A percentile compares a stretch with the other conserved stretches of the same genome.
phyloP scores from a whole-genome alignment of 2,888 invertebrate species.

The Hirtodrosophila cameraria region DNA sequence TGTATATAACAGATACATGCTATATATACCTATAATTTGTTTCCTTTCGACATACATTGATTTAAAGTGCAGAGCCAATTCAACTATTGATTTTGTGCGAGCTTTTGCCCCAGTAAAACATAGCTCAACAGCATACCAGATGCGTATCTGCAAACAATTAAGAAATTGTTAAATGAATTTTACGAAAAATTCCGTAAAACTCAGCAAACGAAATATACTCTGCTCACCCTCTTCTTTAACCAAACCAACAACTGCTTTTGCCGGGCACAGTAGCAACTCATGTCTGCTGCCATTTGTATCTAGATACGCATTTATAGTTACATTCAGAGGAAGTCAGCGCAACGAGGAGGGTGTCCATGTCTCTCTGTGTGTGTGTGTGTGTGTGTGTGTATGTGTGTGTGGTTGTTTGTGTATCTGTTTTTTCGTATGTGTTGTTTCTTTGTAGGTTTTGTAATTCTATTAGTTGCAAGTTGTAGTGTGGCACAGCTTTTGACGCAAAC shows the following conservation, averaged over 20 bases:
- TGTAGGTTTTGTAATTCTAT: constrained; percentile 75
- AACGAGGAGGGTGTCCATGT: constrained; percentile 24
- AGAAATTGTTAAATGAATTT: constrained; percentile 78
- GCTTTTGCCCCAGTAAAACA: constrained; percentile 18
- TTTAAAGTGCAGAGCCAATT: constrained; percentile 63
- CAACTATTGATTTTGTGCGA: constrained; percentile 52
- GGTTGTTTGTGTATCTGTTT: constrained; percentile 14
- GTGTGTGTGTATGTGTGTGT: constrained; percentile 18
- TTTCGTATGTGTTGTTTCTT: constrained; percentile 52
- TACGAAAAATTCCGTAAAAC: constrained; percentile 60
- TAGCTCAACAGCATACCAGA: constrained; percentile 42
- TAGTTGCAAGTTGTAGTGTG: constrained; percentile 70
- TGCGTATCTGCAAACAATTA: constrained; percentile 78
- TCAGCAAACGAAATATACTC: neutral
- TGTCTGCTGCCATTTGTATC: constrained; percentile 62
- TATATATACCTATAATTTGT: neutral
- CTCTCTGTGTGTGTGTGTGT: constrained; percentile 5
- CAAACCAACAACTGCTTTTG: neutral
- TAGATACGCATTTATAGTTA: constrained; percentile 63
- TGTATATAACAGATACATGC: constrained; percentile 4
- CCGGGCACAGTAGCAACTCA: constrained; percentile 37
- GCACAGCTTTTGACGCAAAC: constrained; percentile 54
- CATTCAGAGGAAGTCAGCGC: constrained; percentile 2
- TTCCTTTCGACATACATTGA: constrained; percentile 46
- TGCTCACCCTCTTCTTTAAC: neutral